Percentiles rank a stretch among this genome's conserved stretches.
These are phyloP conservation scores for Brienomyrus brachyistius DNA, from an alignment of 2,113 vertebrate genomes.

Conservation along the genomic window DNA sequence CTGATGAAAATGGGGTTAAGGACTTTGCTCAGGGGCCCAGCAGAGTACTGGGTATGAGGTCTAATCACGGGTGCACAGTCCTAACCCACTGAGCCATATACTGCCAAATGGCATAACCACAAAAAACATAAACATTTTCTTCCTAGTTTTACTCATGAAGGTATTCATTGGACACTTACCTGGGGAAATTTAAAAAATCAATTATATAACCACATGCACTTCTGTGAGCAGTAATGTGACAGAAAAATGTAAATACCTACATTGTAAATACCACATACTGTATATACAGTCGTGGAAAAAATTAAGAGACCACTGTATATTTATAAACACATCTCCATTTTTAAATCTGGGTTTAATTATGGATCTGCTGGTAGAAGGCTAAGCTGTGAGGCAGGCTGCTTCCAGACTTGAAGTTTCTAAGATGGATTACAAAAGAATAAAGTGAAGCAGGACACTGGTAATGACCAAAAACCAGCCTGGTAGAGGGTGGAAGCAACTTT, in stretches of 20 bases:
- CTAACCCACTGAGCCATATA: not conserved
- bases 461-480: too few relatives aligned
- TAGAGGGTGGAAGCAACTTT: too few relatives aligned
- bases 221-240: not conserved
- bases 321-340: too few relatives aligned
- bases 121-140: not conserved
- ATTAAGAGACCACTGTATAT: too few relatives aligned
- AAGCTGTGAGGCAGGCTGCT: too few relatives aligned
- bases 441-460: too few relatives aligned
- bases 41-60: not conserved
- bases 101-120: not conserved
- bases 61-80: not conserved
- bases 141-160: not conserved
- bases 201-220: not conserved
- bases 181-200: not conserved
- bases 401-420: too few relatives aligned
- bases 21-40: not conserved
- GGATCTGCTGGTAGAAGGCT: too few relatives aligned
- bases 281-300: too few relatives aligned
- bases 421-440: too few relatives aligned
- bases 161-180: not conserved
- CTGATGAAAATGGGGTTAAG: not conserved
- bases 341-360: too few relatives aligned
- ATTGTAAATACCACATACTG: not conserved
- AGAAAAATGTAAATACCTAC: not conserved